Percentiles rank a stretch among this genome's conserved stretches.
Conservation (phyloP, 2,113 vertebrate genomes). For the Semnopithecus entellus region DNA sequence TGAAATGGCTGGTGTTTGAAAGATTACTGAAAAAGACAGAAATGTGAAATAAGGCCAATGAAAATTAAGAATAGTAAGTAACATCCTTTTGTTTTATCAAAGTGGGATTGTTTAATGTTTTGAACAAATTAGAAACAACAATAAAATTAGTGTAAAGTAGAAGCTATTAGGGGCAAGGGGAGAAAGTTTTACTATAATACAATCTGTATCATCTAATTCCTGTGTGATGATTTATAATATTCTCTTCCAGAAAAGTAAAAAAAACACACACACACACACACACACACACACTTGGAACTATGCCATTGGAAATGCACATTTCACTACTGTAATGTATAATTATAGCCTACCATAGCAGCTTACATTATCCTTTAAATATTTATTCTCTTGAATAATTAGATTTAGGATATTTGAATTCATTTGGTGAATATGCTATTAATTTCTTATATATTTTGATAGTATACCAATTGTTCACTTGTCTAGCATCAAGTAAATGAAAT, state of each 20-base stretch:
- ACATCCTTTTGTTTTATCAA: constrained; percentile 37
- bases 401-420: constrained; percentile 71
- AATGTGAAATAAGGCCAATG: not conserved
- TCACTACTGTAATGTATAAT: constrained; percentile 59
- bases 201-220: constrained; percentile 59
- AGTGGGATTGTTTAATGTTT: constrained; percentile 46
- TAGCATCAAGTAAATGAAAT: constrained; percentile 49
- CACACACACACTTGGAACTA: constrained; percentile 11
- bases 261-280: too few species aligned
- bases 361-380: constrained; percentile 75
- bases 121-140: constrained; percentile 50
- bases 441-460: constrained; percentile 69
- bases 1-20: constrained; percentile 38
- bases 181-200: constrained; percentile 44
- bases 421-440: constrained; percentile 67
- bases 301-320: constrained; percentile 47
- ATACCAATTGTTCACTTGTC: constrained; percentile 53
- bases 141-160: constrained; percentile 51
- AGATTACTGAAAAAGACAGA: not conserved
- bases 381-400: constrained; percentile 73
- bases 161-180: constrained; percentile 21
- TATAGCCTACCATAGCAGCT: constrained; percentile 58
- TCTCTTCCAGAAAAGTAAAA: constrained; percentile 30
- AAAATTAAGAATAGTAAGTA: not conserved
- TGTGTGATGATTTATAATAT: constrained; percentile 50